These are phyloP conservation scores for Phylloscopus trochiloides DNA, from an alignment of 2,113 vertebrate genomes.

Conservation along the genomic window DNA sequence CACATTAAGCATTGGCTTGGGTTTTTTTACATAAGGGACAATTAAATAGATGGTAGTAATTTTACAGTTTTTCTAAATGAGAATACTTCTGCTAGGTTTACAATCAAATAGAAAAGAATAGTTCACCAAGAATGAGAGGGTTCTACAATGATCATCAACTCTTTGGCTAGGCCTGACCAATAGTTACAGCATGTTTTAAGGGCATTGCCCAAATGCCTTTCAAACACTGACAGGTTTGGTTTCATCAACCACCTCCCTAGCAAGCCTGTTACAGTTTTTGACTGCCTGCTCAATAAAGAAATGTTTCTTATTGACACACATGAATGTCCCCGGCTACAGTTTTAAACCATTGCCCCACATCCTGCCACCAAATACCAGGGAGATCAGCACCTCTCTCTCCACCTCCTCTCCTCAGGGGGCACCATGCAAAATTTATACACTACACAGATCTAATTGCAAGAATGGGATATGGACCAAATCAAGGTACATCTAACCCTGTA, in stretches of 20 bases:
- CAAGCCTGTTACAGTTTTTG: neutral
- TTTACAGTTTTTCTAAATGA: neutral
- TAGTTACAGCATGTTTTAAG: neutral
- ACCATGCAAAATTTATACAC: neutral
- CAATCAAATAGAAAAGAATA: neutral
- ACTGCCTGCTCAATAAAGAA: neutral
- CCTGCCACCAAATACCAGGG: fast-evolving
- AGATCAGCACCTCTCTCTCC: neutral
- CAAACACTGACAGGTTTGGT: neutral
- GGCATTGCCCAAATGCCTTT: neutral
- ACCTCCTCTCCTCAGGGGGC: neutral
- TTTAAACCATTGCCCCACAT: fast-evolving
- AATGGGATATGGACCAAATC: neutral
- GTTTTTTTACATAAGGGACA: neutral
- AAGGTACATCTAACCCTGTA: neutral
- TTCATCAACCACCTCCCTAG: neutral
- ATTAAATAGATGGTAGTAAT: neutral
- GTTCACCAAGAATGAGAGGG: neutral
- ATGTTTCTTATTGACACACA: neutral
- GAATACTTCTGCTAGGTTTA: neutral
- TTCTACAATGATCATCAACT: neutral
- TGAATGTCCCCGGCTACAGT: neutral
- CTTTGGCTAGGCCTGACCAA: neutral
- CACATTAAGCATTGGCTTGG: fast-evolving
- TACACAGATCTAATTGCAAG: neutral